A percentile compares a stretch with the other conserved stretches of the same genome.
Evolutionary conservation across 2,113 vertebrate genomes (phyloP).

Genomic region (Callorhinus ursinus): DNA sequence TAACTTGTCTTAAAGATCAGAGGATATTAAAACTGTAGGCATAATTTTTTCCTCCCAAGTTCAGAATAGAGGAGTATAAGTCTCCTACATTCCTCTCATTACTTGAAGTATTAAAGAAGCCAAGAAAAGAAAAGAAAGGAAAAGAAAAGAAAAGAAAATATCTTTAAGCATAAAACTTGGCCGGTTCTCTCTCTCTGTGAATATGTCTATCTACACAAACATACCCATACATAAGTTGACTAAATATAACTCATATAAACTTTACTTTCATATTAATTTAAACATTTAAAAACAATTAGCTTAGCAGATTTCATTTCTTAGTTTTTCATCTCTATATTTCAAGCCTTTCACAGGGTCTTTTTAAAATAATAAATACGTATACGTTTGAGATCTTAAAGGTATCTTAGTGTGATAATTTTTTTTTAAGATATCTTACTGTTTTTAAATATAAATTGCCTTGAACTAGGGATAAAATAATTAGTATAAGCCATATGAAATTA

Average conservation of each 20-base stretch:
- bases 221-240: not conserved
- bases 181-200: not conserved
- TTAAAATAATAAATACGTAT: not conserved
- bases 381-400: not conserved
- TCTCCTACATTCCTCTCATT: not conserved
- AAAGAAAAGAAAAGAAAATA: not conserved
- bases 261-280: not conserved
- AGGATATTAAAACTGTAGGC: not conserved
- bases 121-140: not conserved
- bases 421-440: not conserved
- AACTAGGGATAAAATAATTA: not conserved
- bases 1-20: not conserved
- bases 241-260: not conserved
- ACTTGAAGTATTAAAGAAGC: not conserved
- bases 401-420: not conserved
- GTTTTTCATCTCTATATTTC: not conserved
- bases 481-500: not conserved
- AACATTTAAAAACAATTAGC: slow-evolving; percentile 37
- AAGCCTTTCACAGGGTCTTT: not conserved
- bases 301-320: slow-evolving; percentile 8
- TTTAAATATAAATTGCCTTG: not conserved
- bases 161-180: not conserved
- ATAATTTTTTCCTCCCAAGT: slow-evolving; percentile 14
- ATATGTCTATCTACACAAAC: not conserved
- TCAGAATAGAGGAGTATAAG: not conserved